phyloP scores from a whole-genome alignment of 2,888 invertebrate species.

The Lasiommata megera region DNA sequence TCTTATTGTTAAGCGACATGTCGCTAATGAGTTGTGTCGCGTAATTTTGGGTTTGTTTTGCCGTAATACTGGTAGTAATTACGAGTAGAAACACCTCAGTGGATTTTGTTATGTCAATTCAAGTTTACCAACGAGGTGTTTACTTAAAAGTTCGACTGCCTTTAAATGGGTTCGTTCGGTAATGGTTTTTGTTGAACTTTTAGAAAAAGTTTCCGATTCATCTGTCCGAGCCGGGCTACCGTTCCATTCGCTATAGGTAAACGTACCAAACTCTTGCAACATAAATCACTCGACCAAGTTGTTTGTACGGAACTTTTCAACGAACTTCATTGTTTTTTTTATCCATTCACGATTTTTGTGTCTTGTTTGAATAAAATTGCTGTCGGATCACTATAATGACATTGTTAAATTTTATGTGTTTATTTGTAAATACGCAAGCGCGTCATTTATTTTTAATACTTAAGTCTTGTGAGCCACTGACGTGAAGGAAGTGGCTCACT shows the following conservation, averaged over 20 bases:
- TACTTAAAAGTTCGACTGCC: slow-evolving; percentile 1
- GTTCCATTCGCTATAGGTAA: not conserved
- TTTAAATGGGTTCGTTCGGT: not conserved
- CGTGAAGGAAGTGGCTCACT: too few species aligned
- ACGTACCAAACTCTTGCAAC: not conserved
- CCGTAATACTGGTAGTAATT: not conserved
- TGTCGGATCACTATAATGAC: too few species aligned
- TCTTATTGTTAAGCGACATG: too few species aligned
- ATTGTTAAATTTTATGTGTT: too few species aligned
- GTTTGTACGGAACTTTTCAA: not conserved
- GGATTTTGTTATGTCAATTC: slow-evolving; percentile 8
- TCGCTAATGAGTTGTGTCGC: not conserved
- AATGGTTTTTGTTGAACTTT: not conserved
- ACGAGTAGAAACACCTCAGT: slow-evolving; percentile 4
- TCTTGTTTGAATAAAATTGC: not conserved
- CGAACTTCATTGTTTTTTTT: not conserved
- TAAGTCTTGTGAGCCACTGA: too few species aligned
- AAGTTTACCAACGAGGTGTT: not conserved
- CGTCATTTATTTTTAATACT: too few species aligned
- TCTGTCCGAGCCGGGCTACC: not conserved
- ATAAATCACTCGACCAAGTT: not conserved
- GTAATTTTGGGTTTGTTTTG: slow-evolving; percentile 8
- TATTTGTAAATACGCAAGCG: too few species aligned
- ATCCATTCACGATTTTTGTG: not conserved
- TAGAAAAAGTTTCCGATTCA: slow-evolving; percentile 1